Evolutionary conservation across 2,797 vertebrate genomes (phyloP), one percentile per base, ranked within the genome.

Genomic region (Gastrophryne carolinensis): DNA sequence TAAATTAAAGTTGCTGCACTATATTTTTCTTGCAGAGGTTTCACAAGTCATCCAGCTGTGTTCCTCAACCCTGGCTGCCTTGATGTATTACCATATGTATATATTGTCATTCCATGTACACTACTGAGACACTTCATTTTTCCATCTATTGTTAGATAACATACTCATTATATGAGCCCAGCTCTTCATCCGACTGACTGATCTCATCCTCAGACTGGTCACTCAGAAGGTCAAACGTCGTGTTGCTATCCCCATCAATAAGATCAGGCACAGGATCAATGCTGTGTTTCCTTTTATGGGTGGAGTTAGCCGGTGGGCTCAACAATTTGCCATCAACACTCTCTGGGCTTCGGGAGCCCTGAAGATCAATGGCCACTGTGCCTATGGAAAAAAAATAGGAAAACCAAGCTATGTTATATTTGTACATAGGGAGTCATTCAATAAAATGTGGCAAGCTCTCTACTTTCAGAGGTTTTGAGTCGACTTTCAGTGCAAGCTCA

Each of bases 231-330:
- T 94, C 93, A 63, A 93, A 93, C 15, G 90, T 87, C 24, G 91
- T 82, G 65, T 81, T 84, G 71, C 81, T 89, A 19, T 91, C 90
- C 0, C 89, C 86, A 9, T 93, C 92, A 60, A 92, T 89, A 75
- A 93, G 84, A 84, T 94, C 93, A 79, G 93, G 88, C 34, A 94
- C 93, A 0, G 93, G 92, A 17, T 91, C 93, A 2, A 94, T 94
- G 85, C 92, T 94, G 86, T 91, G 91, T 26, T 90, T 83, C 67
- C 92, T 87, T 78, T 91, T 91, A 50, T 91, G 86, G 0, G 50
- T 82, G 0, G 89, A 84, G 6, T 89, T 89, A 2, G 83, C 81
- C 0, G 92, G 91, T 52, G 92, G 86, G 1, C 91, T 84, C 79
- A 94, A 77, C 52, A 89, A 92, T 84, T 92, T 93, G 0, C 84